Evolutionary conservation across 2,113 vertebrate genomes (phyloP).

Genomic region (Glaucidium brasilianum): DNA sequence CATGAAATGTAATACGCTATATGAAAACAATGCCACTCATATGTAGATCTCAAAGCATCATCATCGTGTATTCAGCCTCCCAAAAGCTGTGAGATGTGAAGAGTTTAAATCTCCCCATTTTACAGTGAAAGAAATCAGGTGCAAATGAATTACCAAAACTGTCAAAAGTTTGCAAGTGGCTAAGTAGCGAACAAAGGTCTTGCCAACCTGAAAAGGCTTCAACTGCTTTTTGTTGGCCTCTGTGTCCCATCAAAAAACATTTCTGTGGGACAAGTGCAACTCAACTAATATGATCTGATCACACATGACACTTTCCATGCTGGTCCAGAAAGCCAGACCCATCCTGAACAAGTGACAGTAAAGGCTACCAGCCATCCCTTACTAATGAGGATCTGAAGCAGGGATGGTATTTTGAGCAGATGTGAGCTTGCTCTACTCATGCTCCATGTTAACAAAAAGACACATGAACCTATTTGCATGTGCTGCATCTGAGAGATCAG

Average conservation of each 20-base stretch:
- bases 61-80: not conserved
- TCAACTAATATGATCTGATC: not conserved
- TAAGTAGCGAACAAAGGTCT: not conserved
- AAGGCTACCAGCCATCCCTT: not conserved
- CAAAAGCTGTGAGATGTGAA: not conserved
- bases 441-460: not conserved
- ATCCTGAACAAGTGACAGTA: not conserved
- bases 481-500: not conserved
- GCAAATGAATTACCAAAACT: not conserved
- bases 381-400: not conserved
- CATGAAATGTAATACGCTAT: not conserved
- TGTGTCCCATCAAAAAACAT: not conserved
- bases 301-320: not conserved
- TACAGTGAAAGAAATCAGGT: not conserved
- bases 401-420: not conserved
- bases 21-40: not conserved
- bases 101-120: not conserved
- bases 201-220: not conserved
- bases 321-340: not conserved
- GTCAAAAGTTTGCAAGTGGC: not conserved
- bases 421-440: not conserved
- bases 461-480: not conserved
- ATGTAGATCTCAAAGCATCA: not conserved
- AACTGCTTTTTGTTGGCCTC: not conserved
- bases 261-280: not conserved